Percentiles rank a stretch among this genome's conserved stretches.
These are phyloP conservation scores for Rhea pennata DNA, from an alignment of 2,113 vertebrate species.

Conservation along the genomic window DNA sequence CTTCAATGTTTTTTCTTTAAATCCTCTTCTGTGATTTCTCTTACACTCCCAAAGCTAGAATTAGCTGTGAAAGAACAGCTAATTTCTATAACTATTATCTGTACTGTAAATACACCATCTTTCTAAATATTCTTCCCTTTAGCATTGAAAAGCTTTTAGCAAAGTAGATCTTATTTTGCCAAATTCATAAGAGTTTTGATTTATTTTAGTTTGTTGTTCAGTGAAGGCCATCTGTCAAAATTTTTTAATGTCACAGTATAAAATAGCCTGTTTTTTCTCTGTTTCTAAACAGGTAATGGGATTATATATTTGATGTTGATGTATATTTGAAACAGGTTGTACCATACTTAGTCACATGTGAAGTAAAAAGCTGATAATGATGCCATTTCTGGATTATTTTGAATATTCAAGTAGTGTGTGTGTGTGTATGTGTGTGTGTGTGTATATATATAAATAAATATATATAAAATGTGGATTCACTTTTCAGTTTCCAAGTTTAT, in stretches of 20 bases:
- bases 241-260: conserved; percentile 44
- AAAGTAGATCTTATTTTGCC: not conserved
- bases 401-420: conserved; percentile 41
- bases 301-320: conserved; percentile 1
- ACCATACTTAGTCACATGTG: conserved; percentile 40
- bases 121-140: not conserved
- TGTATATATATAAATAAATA: too few species aligned
- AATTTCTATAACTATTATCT: not conserved
- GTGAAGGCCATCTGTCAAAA: conserved; percentile 64
- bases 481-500: conserved; percentile 42
- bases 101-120: not conserved
- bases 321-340: conserved; percentile 26
- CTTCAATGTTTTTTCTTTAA: not conserved
- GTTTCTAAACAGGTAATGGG: conserved; percentile 54
- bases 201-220: conserved; percentile 70
- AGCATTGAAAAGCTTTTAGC: conserved; percentile 14
- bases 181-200: conserved; percentile 52
- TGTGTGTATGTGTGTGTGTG: not conserved
- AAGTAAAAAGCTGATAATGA: conserved; percentile 70
- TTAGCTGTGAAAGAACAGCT: conserved; percentile 20
- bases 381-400: conserved; percentile 51
- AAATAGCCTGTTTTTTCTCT: conserved; percentile 34
- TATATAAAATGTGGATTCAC: conserved; percentile 2
- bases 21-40: conserved; percentile 9
- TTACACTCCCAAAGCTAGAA: conserved; percentile 36